These are phyloP conservation scores for Premnoplex brunnescens DNA, from an alignment of 2,797 vertebrate species.

Conservation along the genomic window DNA sequence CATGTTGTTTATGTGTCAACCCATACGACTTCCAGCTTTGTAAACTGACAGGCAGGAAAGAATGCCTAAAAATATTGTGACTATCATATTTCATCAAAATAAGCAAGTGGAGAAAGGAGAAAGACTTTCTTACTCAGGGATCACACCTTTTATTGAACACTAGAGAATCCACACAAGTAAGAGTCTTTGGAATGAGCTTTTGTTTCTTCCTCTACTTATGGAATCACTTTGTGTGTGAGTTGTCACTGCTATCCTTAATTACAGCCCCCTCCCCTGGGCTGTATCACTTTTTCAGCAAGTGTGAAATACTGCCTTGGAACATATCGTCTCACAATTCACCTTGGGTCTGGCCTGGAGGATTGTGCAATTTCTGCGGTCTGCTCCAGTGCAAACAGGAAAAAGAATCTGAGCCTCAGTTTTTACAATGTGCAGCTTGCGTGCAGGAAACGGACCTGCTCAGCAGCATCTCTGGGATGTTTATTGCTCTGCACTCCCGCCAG, in stretches of 20 bases:
- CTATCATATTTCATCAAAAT: constrained; percentile 67
- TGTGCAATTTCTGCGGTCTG: constrained; percentile 39
- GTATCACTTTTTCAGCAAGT: constrained; percentile 54
- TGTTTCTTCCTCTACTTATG: constrained; percentile 28
- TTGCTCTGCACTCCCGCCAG: not conserved
- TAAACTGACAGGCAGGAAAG: constrained; percentile 48
- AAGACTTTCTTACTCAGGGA: constrained; percentile 24
- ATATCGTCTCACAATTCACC: not conserved
- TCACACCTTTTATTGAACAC: constrained; percentile 65
- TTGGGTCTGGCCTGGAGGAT: constrained; percentile 17
- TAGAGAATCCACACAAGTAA: constrained; percentile 8
- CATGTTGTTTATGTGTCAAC: constrained; percentile 38
- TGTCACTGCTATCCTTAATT: constrained; percentile 36
- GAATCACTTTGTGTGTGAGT: constrained; percentile 27
- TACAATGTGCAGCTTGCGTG: constrained; percentile 60
- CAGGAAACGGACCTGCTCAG: not conserved
- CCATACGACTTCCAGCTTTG: not conserved
- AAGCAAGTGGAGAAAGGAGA: constrained; percentile 62
- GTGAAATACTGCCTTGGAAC: constrained; percentile 56
- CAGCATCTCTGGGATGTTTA: constrained; percentile 37
- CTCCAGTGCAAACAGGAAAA: constrained; percentile 70
- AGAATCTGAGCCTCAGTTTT: constrained; percentile 22
- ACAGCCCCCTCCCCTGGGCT: constrained; percentile 15
- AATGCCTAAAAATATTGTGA: constrained; percentile 49
- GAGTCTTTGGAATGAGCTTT: constrained; percentile 12